Evolutionary conservation across 2,113 vertebrate species (phyloP).

Genomic region (Plestiodon gilberti): DNA sequence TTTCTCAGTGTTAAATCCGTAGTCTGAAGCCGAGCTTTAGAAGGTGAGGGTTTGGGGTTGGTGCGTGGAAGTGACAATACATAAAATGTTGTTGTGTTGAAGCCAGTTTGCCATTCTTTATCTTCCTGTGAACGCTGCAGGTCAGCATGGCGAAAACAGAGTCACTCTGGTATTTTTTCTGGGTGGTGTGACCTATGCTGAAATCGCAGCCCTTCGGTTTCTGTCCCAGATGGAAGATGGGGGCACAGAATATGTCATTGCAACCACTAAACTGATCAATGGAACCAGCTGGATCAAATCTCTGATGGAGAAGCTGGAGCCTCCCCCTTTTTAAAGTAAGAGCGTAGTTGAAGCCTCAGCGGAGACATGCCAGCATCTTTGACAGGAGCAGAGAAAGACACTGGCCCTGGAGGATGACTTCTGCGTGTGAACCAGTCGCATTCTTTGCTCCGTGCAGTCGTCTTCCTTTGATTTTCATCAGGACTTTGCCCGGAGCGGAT

Average conservation of each 20-base stretch:
- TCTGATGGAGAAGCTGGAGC: conserved; percentile 92
- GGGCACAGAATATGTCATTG: conserved; percentile 95
- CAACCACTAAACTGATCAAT: conserved; percentile 95
- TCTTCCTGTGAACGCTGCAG: conserved; percentile 67
- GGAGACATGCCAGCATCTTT: background rate
- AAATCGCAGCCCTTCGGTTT: conserved; percentile 94
- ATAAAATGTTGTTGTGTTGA: background rate
- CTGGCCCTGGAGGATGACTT: background rate
- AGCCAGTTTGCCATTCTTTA: background rate
- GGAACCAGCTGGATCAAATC: conserved; percentile 94
- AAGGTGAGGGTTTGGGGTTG: too few species aligned
- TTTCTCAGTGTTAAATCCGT: background rate
- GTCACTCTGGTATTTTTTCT: conserved; percentile 96
- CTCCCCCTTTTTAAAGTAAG: conserved; percentile 72
- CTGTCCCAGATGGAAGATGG: conserved; percentile 97
- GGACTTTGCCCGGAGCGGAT: background rate
- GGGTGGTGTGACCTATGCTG: conserved; percentile 93
- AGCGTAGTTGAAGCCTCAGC: accelerated
- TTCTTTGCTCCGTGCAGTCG: background rate
- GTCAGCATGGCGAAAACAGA: conserved; percentile 95
- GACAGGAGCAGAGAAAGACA: background rate
- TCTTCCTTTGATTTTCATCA: background rate
- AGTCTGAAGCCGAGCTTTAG: background rate
- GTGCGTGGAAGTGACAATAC: too few species aligned
- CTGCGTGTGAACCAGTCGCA: background rate